A percentile compares a stretch with the other conserved stretches of the same genome.
Evolutionary conservation across 92 coral and sea anemone species (phyloP).

Genomic region (Palythoa caribaeorum): DNA sequence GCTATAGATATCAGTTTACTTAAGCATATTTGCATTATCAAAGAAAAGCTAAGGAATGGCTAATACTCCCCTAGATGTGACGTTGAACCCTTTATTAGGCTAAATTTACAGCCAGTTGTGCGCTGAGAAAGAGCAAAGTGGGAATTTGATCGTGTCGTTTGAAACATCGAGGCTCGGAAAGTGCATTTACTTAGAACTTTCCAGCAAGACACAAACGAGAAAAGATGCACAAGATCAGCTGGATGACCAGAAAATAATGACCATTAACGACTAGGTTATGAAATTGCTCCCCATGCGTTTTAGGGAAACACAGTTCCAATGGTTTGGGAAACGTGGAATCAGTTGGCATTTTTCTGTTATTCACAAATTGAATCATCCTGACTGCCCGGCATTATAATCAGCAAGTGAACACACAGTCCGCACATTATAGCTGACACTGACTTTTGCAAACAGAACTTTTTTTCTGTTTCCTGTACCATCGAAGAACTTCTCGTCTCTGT

Average conservation of each 20-base stretch:
- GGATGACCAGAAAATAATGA: conserved; percentile 32
- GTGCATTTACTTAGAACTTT: conserved; percentile 57
- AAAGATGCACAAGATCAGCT: conserved; percentile 29
- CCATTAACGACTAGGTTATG: conserved; percentile 72
- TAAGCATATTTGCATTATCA: no score
- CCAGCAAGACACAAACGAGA: conserved; percentile 63
- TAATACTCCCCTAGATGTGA: no score
- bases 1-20: no score
- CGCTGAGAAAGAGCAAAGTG: conserved; percentile 60
- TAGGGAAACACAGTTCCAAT: conserved; percentile 65
- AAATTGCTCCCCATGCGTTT: conserved; percentile 57
- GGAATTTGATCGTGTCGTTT: conserved; percentile 50
- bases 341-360: conserved; percentile 66
- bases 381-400: conserved; percentile 20
- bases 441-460: conserved; percentile 61
- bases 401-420: conserved; percentile 37
- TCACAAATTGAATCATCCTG: conserved; percentile 55
- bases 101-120: no score
- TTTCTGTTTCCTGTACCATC: conserved; percentile 55
- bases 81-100: no score
- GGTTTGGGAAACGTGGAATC: conserved; percentile 62
- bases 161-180: conserved; percentile 61
- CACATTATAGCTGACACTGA: conserved; percentile 49
- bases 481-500: conserved; percentile 57
- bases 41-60: no score